phyloP scores from a whole-genome alignment of 2,113 vertebrate species.

The Grammomys dolichurus region DNA sequence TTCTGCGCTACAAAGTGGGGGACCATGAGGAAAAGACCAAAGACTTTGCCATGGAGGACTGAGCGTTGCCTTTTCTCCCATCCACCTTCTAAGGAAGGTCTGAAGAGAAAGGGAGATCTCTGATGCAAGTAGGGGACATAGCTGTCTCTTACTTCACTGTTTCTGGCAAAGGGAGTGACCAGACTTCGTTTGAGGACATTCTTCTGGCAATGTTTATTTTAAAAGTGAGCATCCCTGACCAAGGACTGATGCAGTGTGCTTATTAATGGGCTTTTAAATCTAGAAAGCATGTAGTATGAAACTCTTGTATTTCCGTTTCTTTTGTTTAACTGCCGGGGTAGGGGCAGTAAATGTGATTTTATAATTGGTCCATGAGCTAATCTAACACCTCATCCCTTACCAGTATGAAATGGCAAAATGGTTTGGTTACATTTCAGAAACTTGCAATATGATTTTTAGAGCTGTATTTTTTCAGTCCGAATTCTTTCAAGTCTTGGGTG shows the following conservation, averaged over 20 bases:
- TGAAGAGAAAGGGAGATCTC: conserved; percentile 2
- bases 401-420: background rate
- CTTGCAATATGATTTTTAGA: background rate
- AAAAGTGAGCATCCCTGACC: background rate
- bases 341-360: background rate
- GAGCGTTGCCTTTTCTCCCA: conserved; percentile 55
- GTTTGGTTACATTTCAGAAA: background rate
- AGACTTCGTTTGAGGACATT: conserved; percentile 13
- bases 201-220: conserved; percentile 58
- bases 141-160: background rate
- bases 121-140: conserved; percentile 37
- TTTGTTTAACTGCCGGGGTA: background rate
- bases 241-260: background rate
- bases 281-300: conserved; percentile 64
- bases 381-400: background rate
- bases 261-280: conserved; percentile 38
- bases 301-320: conserved; percentile 69
- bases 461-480: background rate
- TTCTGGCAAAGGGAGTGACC: conserved; percentile 27
- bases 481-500: background rate
- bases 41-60: conserved; percentile 92
- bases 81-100: conserved; percentile 45
- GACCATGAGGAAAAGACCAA: conserved; percentile 89
- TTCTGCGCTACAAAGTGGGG: conserved; percentile 90
- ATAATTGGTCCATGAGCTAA: background rate